Conservation (phyloP, 2,113 vertebrate species). For the Anarrhichthys ocellatus region DNA sequence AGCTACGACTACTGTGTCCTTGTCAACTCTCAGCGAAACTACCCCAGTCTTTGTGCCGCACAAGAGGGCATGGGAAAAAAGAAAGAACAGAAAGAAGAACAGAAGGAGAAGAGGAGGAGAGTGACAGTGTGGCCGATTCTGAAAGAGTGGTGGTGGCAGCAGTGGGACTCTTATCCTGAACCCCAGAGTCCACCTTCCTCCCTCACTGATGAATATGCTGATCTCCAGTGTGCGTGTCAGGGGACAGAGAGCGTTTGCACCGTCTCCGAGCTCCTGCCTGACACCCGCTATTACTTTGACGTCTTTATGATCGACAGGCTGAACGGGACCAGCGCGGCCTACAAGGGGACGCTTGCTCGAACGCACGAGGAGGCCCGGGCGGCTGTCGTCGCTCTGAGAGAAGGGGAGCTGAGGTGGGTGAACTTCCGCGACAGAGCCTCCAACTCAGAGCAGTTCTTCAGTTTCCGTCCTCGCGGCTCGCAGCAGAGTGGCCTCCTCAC, state of each 20-base stretch:
- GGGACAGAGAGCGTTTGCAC: conserved; percentile 88
- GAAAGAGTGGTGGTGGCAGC: conserved; percentile 83
- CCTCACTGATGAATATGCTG: conserved; percentile 51
- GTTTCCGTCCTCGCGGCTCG: conserved; percentile 84
- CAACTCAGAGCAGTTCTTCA: conserved; percentile 78
- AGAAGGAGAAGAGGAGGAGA: conserved; percentile 60
- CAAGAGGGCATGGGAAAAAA: conserved; percentile 67
- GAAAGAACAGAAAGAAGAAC: conserved; percentile 53
- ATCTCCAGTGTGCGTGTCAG: conserved; percentile 84
- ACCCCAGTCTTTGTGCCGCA: conserved; percentile 88
- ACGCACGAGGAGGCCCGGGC: conserved; percentile 87
- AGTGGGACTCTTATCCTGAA: conserved; percentile 72
- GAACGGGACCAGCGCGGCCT: conserved; percentile 86
- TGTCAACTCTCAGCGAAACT: conserved; percentile 87
- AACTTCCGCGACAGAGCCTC: conserved; percentile 75
- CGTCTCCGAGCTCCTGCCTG: conserved; percentile 85
- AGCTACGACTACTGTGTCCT: conserved; percentile 89
- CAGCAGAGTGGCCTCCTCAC: conserved; percentile 89
- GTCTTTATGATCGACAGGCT: conserved; percentile 87
- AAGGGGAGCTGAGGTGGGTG: conserved; percentile 87
- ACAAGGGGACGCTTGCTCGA: conserved; percentile 85
- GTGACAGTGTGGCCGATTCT: conserved; percentile 73
- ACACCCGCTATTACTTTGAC: conserved; percentile 90
- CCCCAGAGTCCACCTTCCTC: conserved; percentile 41
- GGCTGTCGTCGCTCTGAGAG: conserved; percentile 81